Evolutionary conservation across 92 coral and sea anemone species (phyloP).

Genomic region (Porites lobata): DNA sequence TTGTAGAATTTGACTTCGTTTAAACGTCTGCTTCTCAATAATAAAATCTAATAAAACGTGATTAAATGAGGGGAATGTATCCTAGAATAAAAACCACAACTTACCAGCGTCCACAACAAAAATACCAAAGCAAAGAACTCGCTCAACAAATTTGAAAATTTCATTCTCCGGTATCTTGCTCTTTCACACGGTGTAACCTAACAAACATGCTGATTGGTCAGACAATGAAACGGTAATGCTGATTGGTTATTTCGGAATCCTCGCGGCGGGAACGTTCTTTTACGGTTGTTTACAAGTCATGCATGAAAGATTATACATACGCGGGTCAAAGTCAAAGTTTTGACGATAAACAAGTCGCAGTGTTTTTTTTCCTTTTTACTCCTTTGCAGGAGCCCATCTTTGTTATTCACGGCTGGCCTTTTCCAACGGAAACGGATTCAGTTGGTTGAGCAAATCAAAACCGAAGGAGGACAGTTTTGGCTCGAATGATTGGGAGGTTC

Average conservation of each 20-base stretch:
- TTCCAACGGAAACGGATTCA: too few relatives aligned
- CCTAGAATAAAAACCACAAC: background rate
- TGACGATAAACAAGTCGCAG: background rate
- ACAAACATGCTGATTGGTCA: constrained; percentile 18
- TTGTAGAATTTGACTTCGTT: background rate
- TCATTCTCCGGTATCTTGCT: constrained; percentile 41
- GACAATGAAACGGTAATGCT: constrained; percentile 5
- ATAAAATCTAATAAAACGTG: too few relatives aligned
- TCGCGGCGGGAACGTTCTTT: constrained; percentile 30
- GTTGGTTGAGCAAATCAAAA: too few relatives aligned
- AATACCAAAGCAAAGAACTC: background rate
- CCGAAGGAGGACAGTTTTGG: too few relatives aligned
- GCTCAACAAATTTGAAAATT: background rate
- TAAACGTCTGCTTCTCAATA: background rate
- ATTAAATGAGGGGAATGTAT: background rate
- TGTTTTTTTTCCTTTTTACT: background rate
- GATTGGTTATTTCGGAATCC: constrained; percentile 21
- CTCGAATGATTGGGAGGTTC: too few relatives aligned
- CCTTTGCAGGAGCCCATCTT: background rate
- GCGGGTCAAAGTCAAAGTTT: background rate
- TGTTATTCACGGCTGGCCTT: too few relatives aligned
- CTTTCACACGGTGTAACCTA: background rate
- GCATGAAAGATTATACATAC: constrained; percentile 6
- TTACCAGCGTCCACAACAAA: background rate
- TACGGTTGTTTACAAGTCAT: background rate